phyloP scores from a whole-genome alignment of 1,140 invertebrate genomes.

The Drosophila pachea region DNA sequence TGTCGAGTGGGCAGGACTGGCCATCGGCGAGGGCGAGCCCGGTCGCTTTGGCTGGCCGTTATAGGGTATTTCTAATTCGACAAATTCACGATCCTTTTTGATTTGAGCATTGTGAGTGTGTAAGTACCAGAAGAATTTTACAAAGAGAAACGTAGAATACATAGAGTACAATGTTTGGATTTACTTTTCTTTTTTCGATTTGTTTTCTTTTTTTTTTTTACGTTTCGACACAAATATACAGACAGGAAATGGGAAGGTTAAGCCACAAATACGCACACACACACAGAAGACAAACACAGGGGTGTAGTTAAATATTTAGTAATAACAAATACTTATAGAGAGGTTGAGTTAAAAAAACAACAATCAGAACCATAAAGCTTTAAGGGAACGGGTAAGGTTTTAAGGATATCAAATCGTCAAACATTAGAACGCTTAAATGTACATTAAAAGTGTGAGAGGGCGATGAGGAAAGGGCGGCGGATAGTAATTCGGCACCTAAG shows the following conservation, averaged over 20 bases:
- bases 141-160: slow-evolving; percentile 75
- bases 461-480: background rate
- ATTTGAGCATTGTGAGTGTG: slow-evolving; percentile 63
- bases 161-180: slow-evolving; percentile 68
- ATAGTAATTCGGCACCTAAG: slow-evolving; percentile 51
- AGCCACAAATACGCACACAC: slow-evolving; percentile 35
- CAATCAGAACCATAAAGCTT: slow-evolving; percentile 48
- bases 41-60: slow-evolving; percentile 95
- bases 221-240: slow-evolving; percentile 63
- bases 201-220: slow-evolving; percentile 27
- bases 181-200: slow-evolving; percentile 25
- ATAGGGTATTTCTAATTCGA: slow-evolving; percentile 96
- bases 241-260: slow-evolving; percentile 29
- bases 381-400: background rate
- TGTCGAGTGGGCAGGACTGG: slow-evolving; percentile 91
- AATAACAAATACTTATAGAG: slow-evolving; percentile 52
- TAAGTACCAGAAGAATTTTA: slow-evolving; percentile 74
- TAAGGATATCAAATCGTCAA: slow-evolving; percentile 27
- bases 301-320: slow-evolving; percentile 34
- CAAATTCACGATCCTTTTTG: slow-evolving; percentile 95
- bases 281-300: slow-evolving; percentile 48
- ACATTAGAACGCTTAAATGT: slow-evolving; percentile 60
- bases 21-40: slow-evolving; percentile 89
- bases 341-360: slow-evolving; percentile 43
- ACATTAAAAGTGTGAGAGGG: slow-evolving; percentile 31